phyloP scores from a whole-genome alignment of 64 coral and sea anemone species.

The Montipora cactus region DNA sequence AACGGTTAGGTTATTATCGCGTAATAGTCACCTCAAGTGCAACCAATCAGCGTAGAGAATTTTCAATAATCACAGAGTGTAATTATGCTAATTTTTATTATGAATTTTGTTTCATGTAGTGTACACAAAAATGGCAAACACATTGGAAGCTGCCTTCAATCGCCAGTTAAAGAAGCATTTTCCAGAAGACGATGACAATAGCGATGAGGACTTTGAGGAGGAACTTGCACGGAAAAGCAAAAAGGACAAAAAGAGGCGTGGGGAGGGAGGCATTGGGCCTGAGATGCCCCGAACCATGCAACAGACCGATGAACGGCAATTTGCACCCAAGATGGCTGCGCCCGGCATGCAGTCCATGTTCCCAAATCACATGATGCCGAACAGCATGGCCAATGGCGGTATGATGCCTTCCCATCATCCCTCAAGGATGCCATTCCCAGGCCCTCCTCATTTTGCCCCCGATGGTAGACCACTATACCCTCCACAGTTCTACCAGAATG shows the following conservation, averaged over 20 bases:
- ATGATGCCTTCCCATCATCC: slow-evolving; percentile 85
- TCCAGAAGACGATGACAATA: slow-evolving; percentile 94
- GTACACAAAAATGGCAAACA: slow-evolving; percentile 98
- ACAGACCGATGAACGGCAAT: slow-evolving; percentile 3
- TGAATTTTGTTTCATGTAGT: slow-evolving; percentile 52
- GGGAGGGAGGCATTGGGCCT: slow-evolving; percentile 49
- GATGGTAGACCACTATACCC: slow-evolving; percentile 86
- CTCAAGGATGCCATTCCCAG: slow-evolving; percentile 70
- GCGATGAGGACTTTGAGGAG: slow-evolving; percentile 96
- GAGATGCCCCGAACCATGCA: background rate
- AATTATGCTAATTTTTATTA: background rate
- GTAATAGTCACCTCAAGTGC: too few relatives aligned
- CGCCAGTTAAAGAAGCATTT: slow-evolving; percentile 97
- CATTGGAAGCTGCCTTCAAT: slow-evolving; percentile 83
- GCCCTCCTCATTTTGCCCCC: slow-evolving; percentile 74
- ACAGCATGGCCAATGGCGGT: slow-evolving; percentile 70
- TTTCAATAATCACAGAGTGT: too few relatives aligned
- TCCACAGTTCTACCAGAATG: slow-evolving; percentile 92
- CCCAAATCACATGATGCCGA: slow-evolving; percentile 50
- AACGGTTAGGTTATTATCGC: too few relatives aligned
- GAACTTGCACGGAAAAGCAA: slow-evolving; percentile 81
- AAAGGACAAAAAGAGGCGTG: slow-evolving; percentile 60
- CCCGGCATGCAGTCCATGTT: slow-evolving; percentile 60
- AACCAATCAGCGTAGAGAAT: too few relatives aligned
- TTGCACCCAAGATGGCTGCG: slow-evolving; percentile 17